Evolutionary conservation across 1,140 invertebrate species (phyloP).

Genomic region (Apis cerana): DNA sequence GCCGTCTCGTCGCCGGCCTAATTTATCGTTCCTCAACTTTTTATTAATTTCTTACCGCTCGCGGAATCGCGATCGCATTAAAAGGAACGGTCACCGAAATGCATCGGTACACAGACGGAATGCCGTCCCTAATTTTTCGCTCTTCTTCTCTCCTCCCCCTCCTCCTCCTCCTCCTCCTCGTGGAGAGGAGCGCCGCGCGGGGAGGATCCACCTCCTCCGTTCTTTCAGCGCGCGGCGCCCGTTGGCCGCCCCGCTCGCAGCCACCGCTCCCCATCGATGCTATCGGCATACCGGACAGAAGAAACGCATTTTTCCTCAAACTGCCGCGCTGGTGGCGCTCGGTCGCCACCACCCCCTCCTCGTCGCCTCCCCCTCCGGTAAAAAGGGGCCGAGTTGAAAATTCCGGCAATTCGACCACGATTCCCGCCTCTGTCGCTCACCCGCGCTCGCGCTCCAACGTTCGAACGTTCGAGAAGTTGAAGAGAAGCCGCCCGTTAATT

Average conservation of each 20-base stretch:
- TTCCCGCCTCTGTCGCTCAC: no score
- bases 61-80: slow-evolving; percentile 70
- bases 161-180: not conserved
- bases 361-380: not conserved
- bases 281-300: slow-evolving; percentile 53
- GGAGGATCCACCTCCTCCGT: slow-evolving; percentile 23
- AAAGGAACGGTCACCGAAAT: slow-evolving; percentile 62
- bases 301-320: slow-evolving; percentile 66
- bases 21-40: slow-evolving; percentile 81
- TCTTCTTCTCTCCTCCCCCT: slow-evolving; percentile 29
- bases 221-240: slow-evolving; percentile 34
- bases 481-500: no score
- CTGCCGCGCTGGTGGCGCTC: slow-evolving; percentile 33
- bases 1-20: slow-evolving; percentile 74
- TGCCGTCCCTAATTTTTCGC: slow-evolving; percentile 70
- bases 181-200: no score
- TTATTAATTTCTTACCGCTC: slow-evolving; percentile 80
- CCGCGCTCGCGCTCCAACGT: no score
- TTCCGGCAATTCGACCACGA: slow-evolving; percentile 4
- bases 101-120: slow-evolving; percentile 67
- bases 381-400: slow-evolving; percentile 35
- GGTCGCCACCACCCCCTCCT: not conserved
- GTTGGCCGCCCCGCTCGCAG: not conserved
- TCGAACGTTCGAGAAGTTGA: no score
- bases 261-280: slow-evolving; percentile 42